These are phyloP conservation scores for Emydura subglobosa DNA, from an alignment of 2,113 vertebrate species.

Conservation along the genomic window DNA sequence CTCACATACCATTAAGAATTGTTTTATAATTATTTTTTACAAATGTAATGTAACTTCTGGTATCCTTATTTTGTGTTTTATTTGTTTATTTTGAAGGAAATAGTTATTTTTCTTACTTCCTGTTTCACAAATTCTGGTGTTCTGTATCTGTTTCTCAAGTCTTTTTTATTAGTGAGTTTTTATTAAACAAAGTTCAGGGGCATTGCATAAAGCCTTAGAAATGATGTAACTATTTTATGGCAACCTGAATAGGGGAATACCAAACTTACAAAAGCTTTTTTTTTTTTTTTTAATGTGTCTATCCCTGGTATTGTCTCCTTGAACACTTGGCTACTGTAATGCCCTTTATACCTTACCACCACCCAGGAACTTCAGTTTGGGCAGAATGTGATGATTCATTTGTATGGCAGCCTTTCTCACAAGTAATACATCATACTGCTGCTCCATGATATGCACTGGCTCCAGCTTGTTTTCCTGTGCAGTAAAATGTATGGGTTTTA, in stretches of 20 bases:
- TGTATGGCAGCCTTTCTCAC: background rate
- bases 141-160: too few relatives aligned
- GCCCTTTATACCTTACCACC: background rate
- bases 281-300: background rate
- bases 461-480: background rate
- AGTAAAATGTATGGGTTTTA: background rate
- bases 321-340: background rate
- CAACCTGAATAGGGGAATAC: accelerated
- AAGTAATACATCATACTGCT: background rate
- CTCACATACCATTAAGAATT: too few relatives aligned
- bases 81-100: too few relatives aligned
- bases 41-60: too few relatives aligned
- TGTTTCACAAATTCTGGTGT: too few relatives aligned
- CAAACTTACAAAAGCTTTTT: background rate
- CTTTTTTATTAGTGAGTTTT: too few relatives aligned
- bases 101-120: too few relatives aligned
- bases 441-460: background rate
- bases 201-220: too few relatives aligned
- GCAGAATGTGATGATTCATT: accelerated
- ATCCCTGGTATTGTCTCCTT: background rate
- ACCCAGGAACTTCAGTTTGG: background rate
- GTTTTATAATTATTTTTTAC: too few relatives aligned
- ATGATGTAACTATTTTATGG: too few relatives aligned
- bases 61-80: too few relatives aligned
- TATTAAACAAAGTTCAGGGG: too few relatives aligned